A percentile compares a stretch with the other conserved stretches of the same genome.
Conservation (phyloP, 2,888 invertebrate genomes). For the Stenurella melanura region DNA sequence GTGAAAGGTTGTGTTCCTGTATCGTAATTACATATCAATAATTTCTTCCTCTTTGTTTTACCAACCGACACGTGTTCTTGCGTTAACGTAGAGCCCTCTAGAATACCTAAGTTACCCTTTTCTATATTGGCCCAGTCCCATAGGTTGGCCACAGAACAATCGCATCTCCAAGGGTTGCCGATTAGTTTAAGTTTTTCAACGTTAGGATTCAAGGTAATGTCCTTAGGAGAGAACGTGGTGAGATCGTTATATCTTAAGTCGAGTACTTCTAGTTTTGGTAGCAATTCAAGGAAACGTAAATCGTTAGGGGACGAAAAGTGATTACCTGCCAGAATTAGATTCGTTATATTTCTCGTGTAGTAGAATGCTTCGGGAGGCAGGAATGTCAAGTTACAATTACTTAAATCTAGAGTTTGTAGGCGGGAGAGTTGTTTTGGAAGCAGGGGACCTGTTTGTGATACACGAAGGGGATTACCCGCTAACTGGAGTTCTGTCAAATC, state of each 20-base stretch:
- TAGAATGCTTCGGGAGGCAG: constrained; percentile 79
- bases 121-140: constrained; percentile 84
- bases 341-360: constrained; percentile 79
- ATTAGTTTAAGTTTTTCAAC: constrained; percentile 79
- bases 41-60: constrained; percentile 79
- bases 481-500: constrained; percentile 81
- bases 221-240: constrained; percentile 76
- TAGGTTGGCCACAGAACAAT: constrained; percentile 81
- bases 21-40: constrained; percentile 80
- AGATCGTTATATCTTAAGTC: constrained; percentile 81
- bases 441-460: constrained; percentile 77
- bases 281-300: constrained; percentile 76
- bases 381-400: constrained; percentile 79
- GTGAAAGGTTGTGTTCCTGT: constrained; percentile 76
- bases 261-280: constrained; percentile 77
- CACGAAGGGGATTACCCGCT: constrained; percentile 80
- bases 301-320: constrained; percentile 74
- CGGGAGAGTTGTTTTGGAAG: constrained; percentile 81
- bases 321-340: constrained; percentile 78
- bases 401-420: constrained; percentile 79
- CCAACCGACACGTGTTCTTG: constrained; percentile 79
- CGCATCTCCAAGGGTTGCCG: constrained; percentile 82
- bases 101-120: constrained; percentile 79
- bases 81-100: constrained; percentile 80
- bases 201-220: constrained; percentile 77